Percentiles rank a stretch among this genome's conserved stretches.
These are phyloP conservation scores for Alouatta palliata DNA, from an alignment of 2,113 vertebrate genomes.

Conservation along the genomic window DNA sequence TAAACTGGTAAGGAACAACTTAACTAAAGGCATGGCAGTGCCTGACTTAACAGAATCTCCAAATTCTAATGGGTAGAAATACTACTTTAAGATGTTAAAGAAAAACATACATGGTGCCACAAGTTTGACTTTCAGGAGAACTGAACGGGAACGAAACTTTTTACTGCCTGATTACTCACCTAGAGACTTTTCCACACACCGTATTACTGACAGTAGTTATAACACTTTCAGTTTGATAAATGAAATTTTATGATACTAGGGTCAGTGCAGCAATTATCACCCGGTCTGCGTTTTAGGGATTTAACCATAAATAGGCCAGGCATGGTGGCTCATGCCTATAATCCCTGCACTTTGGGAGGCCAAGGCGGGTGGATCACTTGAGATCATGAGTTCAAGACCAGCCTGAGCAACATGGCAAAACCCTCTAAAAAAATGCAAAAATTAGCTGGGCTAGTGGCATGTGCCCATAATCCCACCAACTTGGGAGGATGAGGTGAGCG, in stretches of 20 bases:
- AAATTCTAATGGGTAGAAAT: background rate
- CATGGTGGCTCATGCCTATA: no score
- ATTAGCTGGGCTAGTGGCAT: no score
- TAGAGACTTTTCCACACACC: background rate
- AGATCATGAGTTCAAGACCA: no score
- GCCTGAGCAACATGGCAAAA: no score
- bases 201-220: background rate
- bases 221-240: background rate
- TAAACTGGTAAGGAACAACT: background rate
- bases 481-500: no score
- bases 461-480: no score
- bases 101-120: background rate
- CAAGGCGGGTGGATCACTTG: no score
- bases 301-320: background rate
- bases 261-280: background rate
- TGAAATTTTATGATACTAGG: background rate
- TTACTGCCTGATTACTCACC: background rate
- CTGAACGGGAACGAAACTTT: background rate
- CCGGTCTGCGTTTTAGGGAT: background rate
- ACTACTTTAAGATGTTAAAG: background rate
- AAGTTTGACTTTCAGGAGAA: background rate
- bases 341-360: no score
- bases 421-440: no score
- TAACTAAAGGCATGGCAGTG: background rate
- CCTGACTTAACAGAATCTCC: background rate